Base-by-base conservation (phyloP, 2,113 vertebrate genomes). In the Isurus oxyrinchus region DNA sequence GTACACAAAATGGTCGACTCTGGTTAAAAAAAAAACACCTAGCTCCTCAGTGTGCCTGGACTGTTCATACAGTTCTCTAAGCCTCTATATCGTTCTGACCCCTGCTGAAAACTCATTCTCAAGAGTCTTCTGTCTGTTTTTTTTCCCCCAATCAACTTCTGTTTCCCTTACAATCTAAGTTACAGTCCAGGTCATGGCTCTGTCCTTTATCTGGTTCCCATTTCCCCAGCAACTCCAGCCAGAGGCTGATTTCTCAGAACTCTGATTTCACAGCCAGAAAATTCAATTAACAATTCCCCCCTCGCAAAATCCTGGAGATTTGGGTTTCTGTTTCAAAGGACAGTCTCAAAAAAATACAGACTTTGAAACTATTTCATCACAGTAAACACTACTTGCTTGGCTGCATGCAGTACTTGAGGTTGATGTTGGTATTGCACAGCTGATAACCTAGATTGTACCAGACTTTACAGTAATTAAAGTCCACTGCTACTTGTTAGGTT, bases 401-500 rank as follows among this genome's bases (percentile, higher is more conserved):
- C 53, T 55, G 8, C 23, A 59, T 14, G 53, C 25, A 90, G 10
- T 63, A 8, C 21, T 63, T 7, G 2, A 76, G 49, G 44, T 31
- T 95, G 25, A 1, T 31, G 49, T 21, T 76, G 55, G 49, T 25
- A 31, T 31, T 95, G 67, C 25, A 49, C 4, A 53, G 5, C 40
- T 69, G 63, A 0, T 53, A 44, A 31, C 66, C 40, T 72, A 31
- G 10, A 23, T 40, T 13, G 21, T 49, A 67, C 14, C 23, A 67
- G 61, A 40, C 2, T 8, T 55, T 88, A 23, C 2, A 88, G 25
- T 13, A 63, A 93, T 23, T 63, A 93, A n/a, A 40, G 7, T 57
- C 13, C 90, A 94, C n/a, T 63, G 90, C n/a, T 66, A 63, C 40
- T 84, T 94, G n/a, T 66, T 94, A n/a, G 21, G 23, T 94, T 94